Base-by-base conservation (phyloP, 2,888 invertebrate species). In the Amphipoea oculea region DNA sequence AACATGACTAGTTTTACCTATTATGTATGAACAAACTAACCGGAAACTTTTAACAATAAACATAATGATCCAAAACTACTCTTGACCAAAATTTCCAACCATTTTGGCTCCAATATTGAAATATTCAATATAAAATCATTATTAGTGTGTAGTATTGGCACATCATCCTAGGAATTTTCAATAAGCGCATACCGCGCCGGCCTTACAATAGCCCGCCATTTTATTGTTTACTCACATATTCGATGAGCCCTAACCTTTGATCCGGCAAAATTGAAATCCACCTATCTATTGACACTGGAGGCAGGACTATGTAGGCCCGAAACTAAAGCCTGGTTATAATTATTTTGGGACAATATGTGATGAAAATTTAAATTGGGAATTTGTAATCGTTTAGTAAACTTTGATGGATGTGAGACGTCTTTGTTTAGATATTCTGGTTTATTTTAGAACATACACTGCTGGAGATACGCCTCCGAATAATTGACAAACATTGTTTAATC, bases 161-260 rank as follows among this genome's bases (percentile, higher is more conserved):
- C n/a, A 72, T 74, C 76, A 70, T 81, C 40, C 73, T 51, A 42
- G 81, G 89, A 83, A 88, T 88, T 86, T 89, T 86, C 84, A 88
- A 88, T 88, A 88, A 89, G n/a, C 66, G 74, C 79, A 88, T 87
- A 62, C 78, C 83, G 6, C 11, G 9, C 68, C 60, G 42, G 42
- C 54, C 70, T 57, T 45, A 86, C 82, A 81, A 86, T 76, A 79
- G 79, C 77, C 11, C 5, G 67, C 81, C 42, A 83, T 81, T 86
- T 81, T 80, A 85, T 88, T 89, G 83, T 88, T 85, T 81, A 69
- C 54, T 23, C 77, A 63, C 67, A 71, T 48, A 76, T 62, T 17
- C 42, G 36, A 42, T 54, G 60, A 51, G 68, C 36, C 57, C 68
- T 73, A 77, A 79, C 81, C 83, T 87, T 82, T 88, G 76, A 82